phyloP scores from a whole-genome alignment of 2,888 invertebrate genomes.

The Leptogaster cylindrica region DNA sequence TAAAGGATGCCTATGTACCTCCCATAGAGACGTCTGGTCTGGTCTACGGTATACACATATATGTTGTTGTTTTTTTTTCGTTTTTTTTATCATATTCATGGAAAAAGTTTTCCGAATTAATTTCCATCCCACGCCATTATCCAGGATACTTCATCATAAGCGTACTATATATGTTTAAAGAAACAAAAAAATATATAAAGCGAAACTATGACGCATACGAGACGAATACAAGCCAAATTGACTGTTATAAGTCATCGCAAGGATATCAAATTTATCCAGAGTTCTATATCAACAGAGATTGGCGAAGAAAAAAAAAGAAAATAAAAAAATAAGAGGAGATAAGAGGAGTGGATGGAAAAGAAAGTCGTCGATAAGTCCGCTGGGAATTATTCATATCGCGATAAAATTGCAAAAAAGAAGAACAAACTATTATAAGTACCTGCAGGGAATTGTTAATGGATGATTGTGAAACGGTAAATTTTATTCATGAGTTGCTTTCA shows the following conservation, averaged over 20 bases:
- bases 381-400: neutral
- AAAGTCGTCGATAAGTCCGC: neutral
- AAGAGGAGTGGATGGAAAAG: neutral
- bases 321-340: neutral
- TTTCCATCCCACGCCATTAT: slow-evolving; percentile 16
- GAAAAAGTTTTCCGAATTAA: slow-evolving; percentile 33
- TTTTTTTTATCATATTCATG: slow-evolving; percentile 25
- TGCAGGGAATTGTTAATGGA: no score
- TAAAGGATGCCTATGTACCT: slow-evolving; percentile 29
- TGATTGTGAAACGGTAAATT: no score
- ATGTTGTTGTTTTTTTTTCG: no score
- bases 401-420: neutral
- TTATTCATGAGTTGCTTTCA: no score
- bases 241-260: neutral
- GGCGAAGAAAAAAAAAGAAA: no score
- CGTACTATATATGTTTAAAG: neutral
- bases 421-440: no score
- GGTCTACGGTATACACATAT: no score
- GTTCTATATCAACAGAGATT: no score
- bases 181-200: neutral
- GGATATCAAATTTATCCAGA: no score
- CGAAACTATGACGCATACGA: slow-evolving; percentile 6
- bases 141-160: slow-evolving; percentile 5
- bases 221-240: neutral
- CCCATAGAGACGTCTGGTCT: slow-evolving; percentile 29